Evolutionary conservation across 2,888 invertebrate species (phyloP).

Genomic region (Hedychridium roseum): DNA sequence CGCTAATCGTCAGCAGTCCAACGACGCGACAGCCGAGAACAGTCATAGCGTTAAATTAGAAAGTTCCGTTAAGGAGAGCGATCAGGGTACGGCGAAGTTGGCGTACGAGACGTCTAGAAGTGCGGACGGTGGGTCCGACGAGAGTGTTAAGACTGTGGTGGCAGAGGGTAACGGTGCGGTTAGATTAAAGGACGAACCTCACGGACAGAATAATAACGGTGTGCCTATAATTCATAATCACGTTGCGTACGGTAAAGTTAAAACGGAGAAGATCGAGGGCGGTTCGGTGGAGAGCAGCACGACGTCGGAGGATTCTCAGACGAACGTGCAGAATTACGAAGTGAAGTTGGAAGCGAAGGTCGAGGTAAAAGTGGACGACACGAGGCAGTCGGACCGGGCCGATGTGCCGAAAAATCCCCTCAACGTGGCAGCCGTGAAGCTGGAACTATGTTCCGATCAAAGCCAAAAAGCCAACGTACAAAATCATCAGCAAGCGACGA

Average conservation of each 20-base stretch:
- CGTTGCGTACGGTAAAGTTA: constrained; percentile 48
- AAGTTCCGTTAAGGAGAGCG: constrained; percentile 33
- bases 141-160: constrained; percentile 28
- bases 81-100: constrained; percentile 38
- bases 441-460: constrained; percentile 42
- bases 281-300: constrained; percentile 11
- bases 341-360: constrained; percentile 41
- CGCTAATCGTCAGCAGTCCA: constrained; percentile 40
- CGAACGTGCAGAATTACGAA: constrained; percentile 34
- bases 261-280: constrained; percentile 38
- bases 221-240: constrained; percentile 59
- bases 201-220: constrained; percentile 53
- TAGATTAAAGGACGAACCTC: constrained; percentile 47
- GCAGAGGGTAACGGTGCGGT: constrained; percentile 41
- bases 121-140: constrained; percentile 28
- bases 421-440: constrained; percentile 28
- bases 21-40: constrained; percentile 38
- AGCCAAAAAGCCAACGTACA: constrained; percentile 55
- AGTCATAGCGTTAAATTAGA: constrained; percentile 40
- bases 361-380: constrained; percentile 38
- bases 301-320: constrained; percentile 17
- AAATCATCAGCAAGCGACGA: constrained; percentile 39
- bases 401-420: constrained; percentile 24
- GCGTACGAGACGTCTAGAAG: constrained; percentile 24
- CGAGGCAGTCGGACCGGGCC: constrained; percentile 36